A percentile compares a stretch with the other conserved stretches of the same genome.
These are phyloP conservation scores for Rhynchomys soricoides DNA, from an alignment of 2,113 vertebrate genomes.

Conservation along the genomic window DNA sequence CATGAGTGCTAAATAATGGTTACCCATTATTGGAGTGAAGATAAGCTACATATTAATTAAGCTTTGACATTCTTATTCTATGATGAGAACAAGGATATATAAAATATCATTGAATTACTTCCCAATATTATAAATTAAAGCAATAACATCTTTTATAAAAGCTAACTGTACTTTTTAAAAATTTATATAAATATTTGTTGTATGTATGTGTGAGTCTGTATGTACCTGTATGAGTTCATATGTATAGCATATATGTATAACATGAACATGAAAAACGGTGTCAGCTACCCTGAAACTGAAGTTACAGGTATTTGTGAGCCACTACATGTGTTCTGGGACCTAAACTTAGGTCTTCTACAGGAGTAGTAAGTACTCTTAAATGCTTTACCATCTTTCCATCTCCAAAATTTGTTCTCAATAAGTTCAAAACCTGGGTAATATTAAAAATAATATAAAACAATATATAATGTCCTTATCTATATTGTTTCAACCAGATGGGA, in stretches of 20 bases:
- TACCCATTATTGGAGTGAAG: background rate
- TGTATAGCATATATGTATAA: background rate
- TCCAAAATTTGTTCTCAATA: slow-evolving; percentile 23
- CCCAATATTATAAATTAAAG: slow-evolving; percentile 19
- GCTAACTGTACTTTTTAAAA: background rate
- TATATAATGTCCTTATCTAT: background rate
- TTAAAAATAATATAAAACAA: background rate
- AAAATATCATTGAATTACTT: slow-evolving; percentile 55
- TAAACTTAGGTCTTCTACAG: background rate
- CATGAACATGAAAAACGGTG: background rate
- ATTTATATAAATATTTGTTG: background rate
- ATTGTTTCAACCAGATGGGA: background rate
- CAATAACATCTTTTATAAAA: slow-evolving; percentile 3
- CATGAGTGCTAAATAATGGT: background rate
- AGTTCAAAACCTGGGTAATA: background rate
- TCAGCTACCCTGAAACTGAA: background rate
- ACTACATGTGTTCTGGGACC: too few species aligned
- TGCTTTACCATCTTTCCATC: background rate
- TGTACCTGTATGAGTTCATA: background rate
- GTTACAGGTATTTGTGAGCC: background rate
- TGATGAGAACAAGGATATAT: slow-evolving; percentile 14
- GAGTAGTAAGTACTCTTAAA: background rate
- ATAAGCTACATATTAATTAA: slow-evolving; percentile 27
- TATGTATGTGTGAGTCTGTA: background rate
- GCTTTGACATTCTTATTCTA: slow-evolving; percentile 25